Evolutionary conservation across 2,888 invertebrate species (phyloP).

Genomic region (Ormyrus labotus): DNA sequence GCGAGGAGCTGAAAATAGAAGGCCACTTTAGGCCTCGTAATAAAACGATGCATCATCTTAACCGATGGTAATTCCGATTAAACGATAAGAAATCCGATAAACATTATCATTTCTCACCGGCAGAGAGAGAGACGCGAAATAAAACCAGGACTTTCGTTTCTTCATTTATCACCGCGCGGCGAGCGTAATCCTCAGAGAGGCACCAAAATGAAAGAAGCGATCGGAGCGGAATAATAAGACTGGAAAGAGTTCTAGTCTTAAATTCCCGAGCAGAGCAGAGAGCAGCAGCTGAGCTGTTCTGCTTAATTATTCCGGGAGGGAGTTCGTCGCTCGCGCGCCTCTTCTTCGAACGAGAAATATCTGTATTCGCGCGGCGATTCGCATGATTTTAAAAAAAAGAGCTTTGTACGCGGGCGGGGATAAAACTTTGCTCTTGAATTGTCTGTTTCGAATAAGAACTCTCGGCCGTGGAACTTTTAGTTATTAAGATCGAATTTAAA

Average conservation of each 20-base stretch:
- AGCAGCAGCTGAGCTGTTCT: background rate
- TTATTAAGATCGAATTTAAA: too few species aligned
- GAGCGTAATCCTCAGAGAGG: constrained; percentile 20
- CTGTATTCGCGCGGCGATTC: too few species aligned
- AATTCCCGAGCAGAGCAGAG: constrained; percentile 20
- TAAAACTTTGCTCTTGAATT: too few species aligned
- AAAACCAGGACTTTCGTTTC: constrained; percentile 14
- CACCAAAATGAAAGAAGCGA: background rate
- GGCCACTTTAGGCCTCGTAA: background rate
- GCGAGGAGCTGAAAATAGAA: too few species aligned
- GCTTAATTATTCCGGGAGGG: too few species aligned
- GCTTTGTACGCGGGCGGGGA: too few species aligned
- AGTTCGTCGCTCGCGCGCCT: too few species aligned
- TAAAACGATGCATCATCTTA: constrained; percentile 29
- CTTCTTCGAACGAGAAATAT: too few species aligned
- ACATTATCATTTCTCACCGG: constrained; percentile 29
- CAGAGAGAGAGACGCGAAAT: background rate
- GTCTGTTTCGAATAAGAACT: too few species aligned
- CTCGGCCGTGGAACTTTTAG: too few species aligned
- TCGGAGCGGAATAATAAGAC: constrained; percentile 12
- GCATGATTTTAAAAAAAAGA: too few species aligned
- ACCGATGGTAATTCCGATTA: constrained; percentile 31
- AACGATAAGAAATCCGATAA: constrained; percentile 35
- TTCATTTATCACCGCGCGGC: constrained; percentile 4
- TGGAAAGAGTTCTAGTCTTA: constrained; percentile 19